Base-by-base conservation (phyloP, 2,797 vertebrate species). In the Tangara arthus region DNA sequence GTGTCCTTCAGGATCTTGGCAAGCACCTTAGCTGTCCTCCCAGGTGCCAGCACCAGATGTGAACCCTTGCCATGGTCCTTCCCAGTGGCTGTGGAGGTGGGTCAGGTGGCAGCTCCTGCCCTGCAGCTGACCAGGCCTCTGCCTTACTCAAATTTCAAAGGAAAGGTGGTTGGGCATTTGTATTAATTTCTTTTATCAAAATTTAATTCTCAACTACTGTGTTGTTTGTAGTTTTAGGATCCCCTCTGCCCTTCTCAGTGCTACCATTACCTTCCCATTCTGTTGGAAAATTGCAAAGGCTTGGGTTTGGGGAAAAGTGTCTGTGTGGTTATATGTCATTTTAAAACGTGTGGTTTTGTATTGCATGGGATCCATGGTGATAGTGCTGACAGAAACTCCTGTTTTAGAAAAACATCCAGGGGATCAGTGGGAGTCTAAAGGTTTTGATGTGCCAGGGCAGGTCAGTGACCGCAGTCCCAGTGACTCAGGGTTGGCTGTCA, bases 231-330 rank as follows among this genome's bases (percentile, higher is more conserved):
- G 72, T 60, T 90, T 68, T 37, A 28, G 34, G 39, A 49, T 50
- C 20, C 18, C 11, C 15, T 47, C 46, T 69, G 39, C 26, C 34
- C 6, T 0, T 64, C 17, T 46, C 46, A 39, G 18, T 49, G 52
- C 41, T 68, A 19, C 24, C 11, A 7, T 39, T 75, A 22, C 0
- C 0, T 71, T 37, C 16, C 32, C 5, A 1, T 53, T 80, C n/a
- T 82, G 7, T 3, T 64, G 77, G 42, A 75, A 72, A 64, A 69
- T 47, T 50, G 46, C 18, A 22, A 18, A 76, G 19, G 37, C n/a
- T 65, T 73, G 63, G 12, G 14, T 69, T 27, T 28, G 27, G 49
- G 64, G 34, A 47, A 55, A 30, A 30, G 22, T 14, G 30, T 61
- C 14, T 20, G 3, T 28, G 26, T 72, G 21, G 35, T 42, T 46